These are phyloP conservation scores for Stratiomys singularior DNA, from an alignment of 2,888 invertebrate genomes.

Conservation along the genomic window DNA sequence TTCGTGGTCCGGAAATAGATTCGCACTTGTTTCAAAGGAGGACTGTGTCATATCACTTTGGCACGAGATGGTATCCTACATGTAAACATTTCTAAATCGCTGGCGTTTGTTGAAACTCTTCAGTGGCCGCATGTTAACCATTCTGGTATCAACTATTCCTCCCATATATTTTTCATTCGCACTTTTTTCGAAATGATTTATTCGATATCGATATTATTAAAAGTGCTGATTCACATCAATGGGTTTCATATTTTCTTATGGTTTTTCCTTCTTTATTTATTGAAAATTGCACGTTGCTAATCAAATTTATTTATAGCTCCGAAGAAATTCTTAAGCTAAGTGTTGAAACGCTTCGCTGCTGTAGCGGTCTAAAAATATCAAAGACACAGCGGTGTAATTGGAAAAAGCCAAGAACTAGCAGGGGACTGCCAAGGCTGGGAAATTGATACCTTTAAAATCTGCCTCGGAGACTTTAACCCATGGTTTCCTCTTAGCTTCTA, in stretches of 20 bases:
- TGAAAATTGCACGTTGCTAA: slow-evolving; percentile 36
- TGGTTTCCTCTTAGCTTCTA: too few species aligned
- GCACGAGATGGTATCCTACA: neutral
- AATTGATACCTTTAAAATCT: too few species aligned
- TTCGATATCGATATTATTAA: too few species aligned
- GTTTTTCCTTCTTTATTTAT: slow-evolving; percentile 19
- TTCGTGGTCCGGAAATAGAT: slow-evolving; percentile 18
- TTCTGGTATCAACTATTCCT: neutral
- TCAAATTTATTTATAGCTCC: slow-evolving; percentile 28
- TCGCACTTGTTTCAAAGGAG: neutral
- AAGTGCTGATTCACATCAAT: too few species aligned
- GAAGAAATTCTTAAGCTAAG: slow-evolving; percentile 17
- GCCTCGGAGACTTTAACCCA: too few species aligned
- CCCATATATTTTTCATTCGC: neutral
- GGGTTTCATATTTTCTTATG: neutral
- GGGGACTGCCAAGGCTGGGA: too few species aligned
- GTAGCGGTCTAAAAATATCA: slow-evolving; percentile 4
- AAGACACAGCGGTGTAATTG: neutral
- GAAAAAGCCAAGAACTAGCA: neutral
- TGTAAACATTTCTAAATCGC: slow-evolving; percentile 21
- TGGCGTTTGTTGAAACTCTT: neutral
- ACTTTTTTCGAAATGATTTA: too few species aligned
- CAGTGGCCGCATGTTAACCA: neutral
- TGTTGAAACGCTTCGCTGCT: slow-evolving; percentile 36
- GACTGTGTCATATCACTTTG: slow-evolving; percentile 27